These are phyloP conservation scores for Trogon surrucura DNA, from an alignment of 2,113 vertebrate genomes.

Conservation along the genomic window DNA sequence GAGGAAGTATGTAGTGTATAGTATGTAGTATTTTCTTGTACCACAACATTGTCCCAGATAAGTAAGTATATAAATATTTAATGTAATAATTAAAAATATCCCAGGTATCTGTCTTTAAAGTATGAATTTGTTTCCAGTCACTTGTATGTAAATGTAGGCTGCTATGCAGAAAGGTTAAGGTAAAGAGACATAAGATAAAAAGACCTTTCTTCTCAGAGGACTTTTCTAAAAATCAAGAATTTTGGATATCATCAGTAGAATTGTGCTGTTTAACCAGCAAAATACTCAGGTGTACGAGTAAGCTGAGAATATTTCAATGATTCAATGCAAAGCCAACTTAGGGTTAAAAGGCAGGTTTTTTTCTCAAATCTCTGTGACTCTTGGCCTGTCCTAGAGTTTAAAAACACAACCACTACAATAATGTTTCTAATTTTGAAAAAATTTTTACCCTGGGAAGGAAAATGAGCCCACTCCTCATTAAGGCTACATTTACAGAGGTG, in stretches of 20 bases:
- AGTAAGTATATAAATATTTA: background rate
- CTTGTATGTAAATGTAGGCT: background rate
- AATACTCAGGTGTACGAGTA: background rate
- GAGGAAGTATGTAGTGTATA: background rate
- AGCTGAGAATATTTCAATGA: background rate
- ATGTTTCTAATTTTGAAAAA: conserved; percentile 36
- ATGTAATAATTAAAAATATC: background rate
- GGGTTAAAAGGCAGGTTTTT: background rate
- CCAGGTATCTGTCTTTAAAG: background rate
- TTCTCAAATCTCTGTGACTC: background rate
- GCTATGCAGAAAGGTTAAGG: background rate
- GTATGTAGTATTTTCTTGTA: background rate
- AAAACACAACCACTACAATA: background rate
- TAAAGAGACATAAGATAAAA: background rate
- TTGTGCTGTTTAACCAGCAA: background rate
- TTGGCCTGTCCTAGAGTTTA: background rate
- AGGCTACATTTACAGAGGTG: background rate
- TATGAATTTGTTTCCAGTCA: background rate
- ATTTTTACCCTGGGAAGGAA: background rate
- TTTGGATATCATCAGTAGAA: background rate
- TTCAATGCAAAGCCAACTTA: background rate
- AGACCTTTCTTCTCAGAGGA: background rate
- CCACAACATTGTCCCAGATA: background rate
- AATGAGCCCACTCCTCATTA: background rate
- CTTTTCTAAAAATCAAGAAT: background rate